These are phyloP conservation scores for Siniperca chuatsi DNA, from an alignment of 2,113 vertebrate species.

Conservation along the genomic window DNA sequence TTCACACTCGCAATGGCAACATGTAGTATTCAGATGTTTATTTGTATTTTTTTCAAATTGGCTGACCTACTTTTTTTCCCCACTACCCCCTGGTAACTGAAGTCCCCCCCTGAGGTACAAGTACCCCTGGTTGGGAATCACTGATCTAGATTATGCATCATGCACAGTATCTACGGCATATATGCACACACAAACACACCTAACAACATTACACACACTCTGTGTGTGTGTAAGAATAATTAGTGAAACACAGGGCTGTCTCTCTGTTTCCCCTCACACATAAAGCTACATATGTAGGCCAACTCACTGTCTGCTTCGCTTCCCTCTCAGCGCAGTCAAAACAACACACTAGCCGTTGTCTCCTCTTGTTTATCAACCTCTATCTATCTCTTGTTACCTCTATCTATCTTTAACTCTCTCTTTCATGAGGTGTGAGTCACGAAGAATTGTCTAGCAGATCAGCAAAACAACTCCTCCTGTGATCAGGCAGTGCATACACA, in stretches of 20 bases:
- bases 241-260: conserved; percentile 38
- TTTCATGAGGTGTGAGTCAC: conserved; percentile 71
- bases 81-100: not conserved
- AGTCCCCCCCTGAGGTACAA: not conserved
- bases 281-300: conserved; percentile 59
- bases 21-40: not conserved
- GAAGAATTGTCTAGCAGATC: conserved; percentile 42
- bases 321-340: conserved; percentile 51
- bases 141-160: conserved; percentile 1
- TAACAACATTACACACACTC: not conserved
- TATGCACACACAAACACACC: conserved; percentile 13
- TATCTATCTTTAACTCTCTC: conserved; percentile 54
- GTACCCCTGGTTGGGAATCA: not conserved
- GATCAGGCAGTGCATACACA: conserved; percentile 19
- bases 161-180: not conserved
- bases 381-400: conserved; percentile 53
- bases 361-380: conserved; percentile 60
- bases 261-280: conserved; percentile 33
- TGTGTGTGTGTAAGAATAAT: conserved; percentile 45
- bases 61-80: too few species aligned
- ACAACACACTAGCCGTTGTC: conserved; percentile 51
- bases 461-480: conserved; percentile 25
- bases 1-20: not conserved
- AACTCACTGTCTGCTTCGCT: conserved; percentile 56
- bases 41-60: not conserved